These are phyloP conservation scores for Drosophila truncata DNA, from an alignment of 1,140 invertebrate genomes.

Conservation along the genomic window DNA sequence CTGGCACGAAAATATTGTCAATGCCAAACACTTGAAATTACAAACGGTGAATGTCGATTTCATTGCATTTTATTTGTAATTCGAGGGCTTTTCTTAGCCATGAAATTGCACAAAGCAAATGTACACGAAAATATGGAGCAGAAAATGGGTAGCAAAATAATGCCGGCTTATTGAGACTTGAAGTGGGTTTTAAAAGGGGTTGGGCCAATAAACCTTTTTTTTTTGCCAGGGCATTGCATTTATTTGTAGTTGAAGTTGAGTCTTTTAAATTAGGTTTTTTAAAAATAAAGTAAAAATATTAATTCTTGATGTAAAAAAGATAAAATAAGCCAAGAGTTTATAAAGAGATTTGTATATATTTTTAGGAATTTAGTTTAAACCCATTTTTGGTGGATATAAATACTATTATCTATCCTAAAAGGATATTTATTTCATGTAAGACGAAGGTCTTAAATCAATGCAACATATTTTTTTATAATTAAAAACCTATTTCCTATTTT, in stretches of 20 bases:
- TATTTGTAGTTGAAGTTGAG: neutral
- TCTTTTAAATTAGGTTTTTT: neutral
- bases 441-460: neutral
- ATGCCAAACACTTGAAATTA: slow-evolving; percentile 74
- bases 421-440: neutral
- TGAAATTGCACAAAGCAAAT: slow-evolving; percentile 46
- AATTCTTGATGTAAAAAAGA: neutral
- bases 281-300: neutral
- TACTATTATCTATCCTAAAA: neutral
- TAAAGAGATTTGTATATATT: neutral
- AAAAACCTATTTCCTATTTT: neutral
- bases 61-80: slow-evolving; percentile 32
- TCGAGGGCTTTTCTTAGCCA: slow-evolving; percentile 42
- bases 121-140: slow-evolving; percentile 42
- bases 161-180: slow-evolving; percentile 5
- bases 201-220: slow-evolving; percentile 1
- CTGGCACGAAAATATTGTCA: slow-evolving; percentile 64
- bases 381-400: neutral
- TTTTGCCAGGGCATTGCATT: neutral
- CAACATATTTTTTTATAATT: neutral
- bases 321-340: neutral
- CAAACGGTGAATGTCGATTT: slow-evolving; percentile 64
- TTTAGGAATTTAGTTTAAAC: neutral
- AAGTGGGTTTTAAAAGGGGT: slow-evolving; percentile 1
- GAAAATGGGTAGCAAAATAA: slow-evolving; percentile 29